Evolutionary conservation across 2,113 vertebrate genomes (phyloP).

Genomic region (Hippoglossus stenolepis): DNA sequence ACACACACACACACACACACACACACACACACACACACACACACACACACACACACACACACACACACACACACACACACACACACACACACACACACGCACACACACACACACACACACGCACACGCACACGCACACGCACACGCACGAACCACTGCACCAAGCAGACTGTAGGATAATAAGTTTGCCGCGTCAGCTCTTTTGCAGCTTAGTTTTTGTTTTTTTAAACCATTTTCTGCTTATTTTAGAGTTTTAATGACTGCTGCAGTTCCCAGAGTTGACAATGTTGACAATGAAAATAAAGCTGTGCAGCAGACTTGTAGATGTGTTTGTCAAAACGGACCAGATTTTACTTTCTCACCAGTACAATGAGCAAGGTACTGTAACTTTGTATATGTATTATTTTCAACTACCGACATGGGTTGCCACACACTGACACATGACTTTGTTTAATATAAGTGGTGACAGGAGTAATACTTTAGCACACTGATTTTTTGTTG

Average conservation of each 20-base stretch:
- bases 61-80: background rate
- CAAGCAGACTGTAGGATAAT: background rate
- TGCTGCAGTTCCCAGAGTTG: background rate
- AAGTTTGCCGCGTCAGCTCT: background rate
- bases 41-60: background rate
- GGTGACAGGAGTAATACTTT: too few relatives aligned
- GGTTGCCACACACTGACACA: too few relatives aligned
- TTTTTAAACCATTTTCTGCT: background rate
- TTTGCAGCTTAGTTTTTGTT: background rate
- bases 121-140: background rate
- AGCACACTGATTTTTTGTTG: too few relatives aligned
- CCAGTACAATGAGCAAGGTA: too few relatives aligned
- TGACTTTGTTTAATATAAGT: too few relatives aligned
- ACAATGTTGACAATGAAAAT: background rate
- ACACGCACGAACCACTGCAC: background rate
- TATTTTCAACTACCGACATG: too few relatives aligned
- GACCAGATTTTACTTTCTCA: background rate
- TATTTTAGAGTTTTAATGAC: background rate
- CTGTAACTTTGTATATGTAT: too few relatives aligned
- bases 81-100: background rate
- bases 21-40: background rate
- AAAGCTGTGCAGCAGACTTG: background rate
- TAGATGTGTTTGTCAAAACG: background rate
- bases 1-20: background rate
- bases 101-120: too few relatives aligned